Evolutionary conservation across 2,113 vertebrate species (phyloP), one percentile per base, ranked within the genome.

Genomic region (Macquaria ambigua): DNA sequence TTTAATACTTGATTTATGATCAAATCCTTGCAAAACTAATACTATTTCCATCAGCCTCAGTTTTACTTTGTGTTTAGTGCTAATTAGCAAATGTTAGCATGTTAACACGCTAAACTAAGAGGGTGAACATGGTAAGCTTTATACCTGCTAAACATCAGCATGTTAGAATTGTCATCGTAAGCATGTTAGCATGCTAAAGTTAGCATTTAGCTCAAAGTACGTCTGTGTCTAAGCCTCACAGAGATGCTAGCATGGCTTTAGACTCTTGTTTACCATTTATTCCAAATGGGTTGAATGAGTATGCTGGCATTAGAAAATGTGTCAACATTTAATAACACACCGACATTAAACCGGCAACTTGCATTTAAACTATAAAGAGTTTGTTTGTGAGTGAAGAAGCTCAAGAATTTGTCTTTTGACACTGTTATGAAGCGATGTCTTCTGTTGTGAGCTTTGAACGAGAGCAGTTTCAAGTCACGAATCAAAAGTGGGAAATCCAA

Each of bases 341-440:
- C 0, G 12, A 62, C 20, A 21, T 20, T 2, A 67, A 73, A 61
- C 16, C 20, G 34, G 52, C 16, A 23, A 48, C 14, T 43, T 46
- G 6, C 8, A 63, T 46, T 14, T 8, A 23, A 52, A 43, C 31
- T 46, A 5, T 7, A 67, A 66, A 55, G 15, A 43, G n/a, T 5
- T 52, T 48, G 6, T 68, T 3, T 56, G 56, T 37, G 37, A 71
- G 50, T 43, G 48, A 23, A 72, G 43, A 58, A 16, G 56, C 64
- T 72, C 56, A 37, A 82, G 43, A 48, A 74, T 63, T 39, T 23
- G n/a, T 69, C 23, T 74, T 74, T 78, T 77, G 43, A 67, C 25
- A 20, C 20, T 8, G 4, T 31, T 4, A 43, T 34, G 62, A 79
- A 34, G 4, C 28, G 11, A 59, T 75, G 23, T 76, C 50, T 25